Percentiles rank a stretch among this genome's conserved stretches.
phyloP scores from a whole-genome alignment of 2,797 vertebrate species.

The Kryptopterus vitreolus region DNA sequence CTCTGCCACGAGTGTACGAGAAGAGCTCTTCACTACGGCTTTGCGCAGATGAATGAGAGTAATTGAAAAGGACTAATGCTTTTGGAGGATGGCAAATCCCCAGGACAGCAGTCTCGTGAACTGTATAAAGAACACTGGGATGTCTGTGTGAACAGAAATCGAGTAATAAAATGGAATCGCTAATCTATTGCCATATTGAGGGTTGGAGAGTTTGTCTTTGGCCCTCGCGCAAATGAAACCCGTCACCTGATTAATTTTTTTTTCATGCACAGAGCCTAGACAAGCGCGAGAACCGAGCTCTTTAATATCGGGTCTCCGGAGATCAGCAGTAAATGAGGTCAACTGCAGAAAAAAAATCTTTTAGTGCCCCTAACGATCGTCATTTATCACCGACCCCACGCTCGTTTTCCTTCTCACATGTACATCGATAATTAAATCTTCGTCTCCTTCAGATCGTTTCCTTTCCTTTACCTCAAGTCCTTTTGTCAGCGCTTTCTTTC shows the following conservation, averaged over 20 bases:
- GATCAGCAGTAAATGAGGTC: constrained; percentile 26
- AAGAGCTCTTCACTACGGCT: constrained; percentile 44
- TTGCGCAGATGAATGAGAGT: constrained; percentile 45
- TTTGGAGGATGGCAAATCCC: constrained; percentile 23
- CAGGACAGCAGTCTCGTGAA: constrained; percentile 17
- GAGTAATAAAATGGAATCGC: not conserved
- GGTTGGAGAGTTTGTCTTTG: not conserved
- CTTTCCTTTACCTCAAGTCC: not conserved
- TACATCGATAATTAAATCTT: constrained; percentile 26
- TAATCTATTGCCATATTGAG: constrained; percentile 12
- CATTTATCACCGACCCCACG: constrained; percentile 32
- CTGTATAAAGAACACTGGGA: not conserved
- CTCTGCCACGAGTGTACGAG: constrained; percentile 26
- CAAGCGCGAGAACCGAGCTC: constrained; percentile 2
- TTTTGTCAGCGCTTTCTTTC: not conserved
- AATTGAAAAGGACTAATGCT: constrained; percentile 45
- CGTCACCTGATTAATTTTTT: constrained; percentile 17
- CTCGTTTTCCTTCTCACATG: constrained; percentile 15
- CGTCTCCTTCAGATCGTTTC: constrained; percentile 13
- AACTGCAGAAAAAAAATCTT: constrained; percentile 39
- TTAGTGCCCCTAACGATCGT: constrained; percentile 36
- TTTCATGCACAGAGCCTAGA: constrained; percentile 19
- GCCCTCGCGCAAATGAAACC: constrained; percentile 30
- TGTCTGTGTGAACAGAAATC: constrained; percentile 6
- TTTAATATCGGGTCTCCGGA: constrained; percentile 16